Conservation (phyloP, 2,888 invertebrate species). For the Beris morrisii region DNA sequence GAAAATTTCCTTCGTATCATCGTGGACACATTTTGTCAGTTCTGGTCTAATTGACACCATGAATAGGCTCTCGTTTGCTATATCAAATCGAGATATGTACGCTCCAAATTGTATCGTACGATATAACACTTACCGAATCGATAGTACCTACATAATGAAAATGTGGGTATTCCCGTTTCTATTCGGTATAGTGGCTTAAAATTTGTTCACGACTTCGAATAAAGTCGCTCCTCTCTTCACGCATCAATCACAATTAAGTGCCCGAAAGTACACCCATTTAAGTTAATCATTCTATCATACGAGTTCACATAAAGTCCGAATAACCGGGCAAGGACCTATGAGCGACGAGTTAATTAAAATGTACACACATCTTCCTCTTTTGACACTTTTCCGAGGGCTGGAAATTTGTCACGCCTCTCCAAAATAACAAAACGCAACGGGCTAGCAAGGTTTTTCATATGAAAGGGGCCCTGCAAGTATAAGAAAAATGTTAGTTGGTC, state of each 20-base stretch:
- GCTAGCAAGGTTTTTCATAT: slow-evolving; percentile 12
- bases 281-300: slow-evolving; percentile 39
- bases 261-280: slow-evolving; percentile 29
- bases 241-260: slow-evolving; percentile 40
- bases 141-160: too few species aligned
- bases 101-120: too few species aligned
- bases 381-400: slow-evolving; percentile 29
- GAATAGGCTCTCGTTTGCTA: too few species aligned
- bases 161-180: too few species aligned
- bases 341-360: slow-evolving; percentile 29
- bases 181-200: too few species aligned
- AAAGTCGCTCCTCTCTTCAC: slow-evolving; percentile 1
- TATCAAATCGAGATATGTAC: too few species aligned
- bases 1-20: too few species aligned
- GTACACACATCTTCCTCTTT: slow-evolving; percentile 24
- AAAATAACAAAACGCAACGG: slow-evolving; percentile 22
- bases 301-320: slow-evolving; percentile 2
- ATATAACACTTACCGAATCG: too few species aligned
- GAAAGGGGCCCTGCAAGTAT: slow-evolving; percentile 18
- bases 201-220: too few species aligned
- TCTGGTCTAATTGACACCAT: too few species aligned
- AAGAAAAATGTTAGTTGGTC: slow-evolving; percentile 10
- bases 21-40: too few species aligned
- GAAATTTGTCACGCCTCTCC: slow-evolving; percentile 31
- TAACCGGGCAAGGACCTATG: slow-evolving; percentile 15